Evolutionary conservation across 2,888 invertebrate genomes (phyloP), one percentile per base, ranked within the genome.

Genomic region (Arrhopalites spinosus): DNA sequence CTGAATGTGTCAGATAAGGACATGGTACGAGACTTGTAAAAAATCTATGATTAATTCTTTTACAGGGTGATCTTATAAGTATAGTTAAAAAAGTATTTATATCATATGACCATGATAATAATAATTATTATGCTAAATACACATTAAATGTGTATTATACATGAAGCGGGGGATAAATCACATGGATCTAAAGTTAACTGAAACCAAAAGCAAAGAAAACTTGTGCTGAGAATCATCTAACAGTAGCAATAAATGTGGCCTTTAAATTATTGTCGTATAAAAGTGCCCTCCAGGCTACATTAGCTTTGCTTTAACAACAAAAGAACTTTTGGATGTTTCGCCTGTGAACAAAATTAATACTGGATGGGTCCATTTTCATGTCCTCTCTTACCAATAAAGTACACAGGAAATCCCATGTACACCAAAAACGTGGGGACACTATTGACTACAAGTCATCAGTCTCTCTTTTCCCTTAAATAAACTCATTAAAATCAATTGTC

Each of bases 211-310:
- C 56, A 23, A 56, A 8, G 56, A 8, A 17, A 17, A 47, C 15
- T n/a, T n/a, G n/a, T n/a, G n/a, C 11, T 3, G 36, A 11, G 36
- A 36, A 36, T 36, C 36, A 36, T 36, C 36, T 36, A 36, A 36
- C 36, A 36, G 56, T n/a, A 30, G 59, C 74, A 71, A 71, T 77
- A 71, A 77, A 64, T 61, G 74, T 71, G 70, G 71, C 74, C 74
- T n/a, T n/a, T n/a, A n/a, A n/a, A n/a, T 77, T 71, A 72, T 70
- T 67, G 70, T 36, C 36, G 36, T 36, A 36, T 36, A 36, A 77
- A 70, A 74, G 68, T 77, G 20, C n/a, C 56, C 73, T 30, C 13
- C 29, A 30, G 66, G 66, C 73, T 25, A 73, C 43, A 47, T 56
- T 47, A 73, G 66, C 27, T 73, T 36, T 36, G 36, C 36, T 36